Evolutionary conservation across 2,113 vertebrate genomes (phyloP), one percentile per base, ranked within the genome.

Genomic region (Tragelaphus strepsiceros): DNA sequence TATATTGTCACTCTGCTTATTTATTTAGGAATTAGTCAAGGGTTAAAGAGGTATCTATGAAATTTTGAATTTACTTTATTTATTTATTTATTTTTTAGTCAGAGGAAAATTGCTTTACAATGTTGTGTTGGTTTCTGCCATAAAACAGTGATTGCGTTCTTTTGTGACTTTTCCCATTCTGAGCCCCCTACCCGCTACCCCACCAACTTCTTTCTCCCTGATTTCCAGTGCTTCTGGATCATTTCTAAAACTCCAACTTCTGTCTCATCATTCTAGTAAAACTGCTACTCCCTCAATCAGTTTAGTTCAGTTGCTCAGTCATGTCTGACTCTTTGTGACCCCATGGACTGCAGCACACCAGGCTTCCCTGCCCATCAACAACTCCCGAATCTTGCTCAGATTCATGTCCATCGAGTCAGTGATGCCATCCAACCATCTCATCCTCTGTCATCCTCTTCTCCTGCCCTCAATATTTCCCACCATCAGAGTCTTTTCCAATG

Each of bases 141-240:
- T 43, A 39, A 39, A 43, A 43, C 67, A 43, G 13, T 39, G 11
- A 74, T 61, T n/a, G 77, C 26, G 59, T 64, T 81, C 46, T 22
- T 82, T n/a, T 82, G 39, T 39, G 71, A 5, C 39, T 53, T 85
- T 80, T 53, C 80, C 51, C 49, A 58, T 88, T 39, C 26, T 84
- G 16, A 59, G 54, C 22, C 5, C 12, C 6, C 1, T 5, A 15
- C 59, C 13, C 2, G 24, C 1, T 1, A 4, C 24, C 21, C 2
- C 2, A 2, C 71, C 0, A 2, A 14, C 35, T 77, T 51, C 28
- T 49, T 51, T 17, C 46, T 81, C 46, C 39, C 43, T 56, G 30
- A 59, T 83, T 78, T 82, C 88, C 30, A 92, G 21, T 81, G 32
- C 10, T 2, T 85, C 64, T 43, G 14, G 22, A 46, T 94, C 54